Percentiles rank a stretch among this genome's conserved stretches.
Evolutionary conservation across 1,140 invertebrate species (phyloP).

Genomic region (Scaptomyza graminum): DNA sequence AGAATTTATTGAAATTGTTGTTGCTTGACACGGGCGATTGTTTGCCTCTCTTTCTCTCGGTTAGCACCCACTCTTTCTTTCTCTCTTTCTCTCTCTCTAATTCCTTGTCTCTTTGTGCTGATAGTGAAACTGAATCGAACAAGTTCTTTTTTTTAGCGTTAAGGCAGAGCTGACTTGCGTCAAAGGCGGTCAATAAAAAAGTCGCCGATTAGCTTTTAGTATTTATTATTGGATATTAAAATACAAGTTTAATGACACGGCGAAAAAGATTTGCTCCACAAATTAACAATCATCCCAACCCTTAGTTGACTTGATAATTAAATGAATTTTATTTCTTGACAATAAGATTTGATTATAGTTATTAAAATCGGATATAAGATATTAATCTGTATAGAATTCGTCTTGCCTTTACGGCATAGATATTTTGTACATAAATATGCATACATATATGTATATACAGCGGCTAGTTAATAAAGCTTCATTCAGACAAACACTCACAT

Average conservation of each 20-base stretch:
- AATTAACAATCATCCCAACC: conserved; percentile 3
- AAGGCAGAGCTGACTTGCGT: conserved; percentile 61
- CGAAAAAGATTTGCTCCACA: conserved; percentile 8
- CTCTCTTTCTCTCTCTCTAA: conserved; percentile 20
- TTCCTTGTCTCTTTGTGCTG: conserved; percentile 20
- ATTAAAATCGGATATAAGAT: conserved; percentile 49
- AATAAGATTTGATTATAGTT: conserved; percentile 56
- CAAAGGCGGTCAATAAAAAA: conserved; percentile 35
- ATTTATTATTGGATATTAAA: conserved; percentile 13
- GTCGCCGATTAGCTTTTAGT: background rate
- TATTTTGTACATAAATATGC: too few species aligned
- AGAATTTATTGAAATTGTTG: conserved; percentile 61
- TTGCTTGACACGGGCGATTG: background rate
- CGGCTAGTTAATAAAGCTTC: conserved; percentile 25
- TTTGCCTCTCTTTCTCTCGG: background rate
- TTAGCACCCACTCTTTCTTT: conserved; percentile 8
- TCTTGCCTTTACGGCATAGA: too few species aligned
- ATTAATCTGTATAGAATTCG: too few species aligned
- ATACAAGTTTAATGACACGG: conserved; percentile 23
- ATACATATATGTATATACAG: too few species aligned
- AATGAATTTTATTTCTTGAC: conserved; percentile 53
- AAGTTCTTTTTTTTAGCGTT: conserved; percentile 47
- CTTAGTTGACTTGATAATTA: conserved; percentile 38
- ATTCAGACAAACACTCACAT: conserved; percentile 30
- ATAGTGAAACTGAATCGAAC: conserved; percentile 59